Evolutionary conservation across 2,888 invertebrate species (phyloP).

Genomic region (Tiliacea citrago): DNA sequence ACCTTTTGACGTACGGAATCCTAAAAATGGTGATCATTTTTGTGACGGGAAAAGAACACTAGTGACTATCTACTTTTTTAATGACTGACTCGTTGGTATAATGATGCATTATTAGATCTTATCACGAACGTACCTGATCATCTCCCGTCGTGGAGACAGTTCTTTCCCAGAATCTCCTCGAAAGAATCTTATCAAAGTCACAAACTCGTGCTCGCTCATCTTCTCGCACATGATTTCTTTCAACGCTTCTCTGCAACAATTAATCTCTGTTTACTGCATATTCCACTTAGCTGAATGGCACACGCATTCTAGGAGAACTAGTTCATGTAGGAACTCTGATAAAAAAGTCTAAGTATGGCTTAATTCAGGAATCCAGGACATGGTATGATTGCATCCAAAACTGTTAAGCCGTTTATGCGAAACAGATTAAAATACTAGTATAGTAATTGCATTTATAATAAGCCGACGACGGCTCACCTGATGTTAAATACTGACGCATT

Average conservation of each 20-base stretch:
- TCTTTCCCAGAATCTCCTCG: slow-evolving; percentile 91
- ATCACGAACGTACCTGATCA: slow-evolving; percentile 78
- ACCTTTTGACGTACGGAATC: too few relatives aligned
- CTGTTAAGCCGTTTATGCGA: too few relatives aligned
- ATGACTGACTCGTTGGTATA: neutral
- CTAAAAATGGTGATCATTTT: too few relatives aligned
- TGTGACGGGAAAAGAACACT: neutral
- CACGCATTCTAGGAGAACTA: neutral
- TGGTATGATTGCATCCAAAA: too few relatives aligned
- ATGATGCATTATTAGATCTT: neutral
- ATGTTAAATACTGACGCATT: too few relatives aligned
- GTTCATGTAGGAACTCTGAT: neutral
- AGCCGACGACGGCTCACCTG: too few relatives aligned
- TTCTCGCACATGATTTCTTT: slow-evolving; percentile 92
- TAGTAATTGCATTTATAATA: too few relatives aligned
- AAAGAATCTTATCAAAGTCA: slow-evolving; percentile 94
- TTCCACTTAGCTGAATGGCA: too few relatives aligned
- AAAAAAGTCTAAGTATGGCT: too few relatives aligned
- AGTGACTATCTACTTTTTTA: neutral
- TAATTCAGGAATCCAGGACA: too few relatives aligned
- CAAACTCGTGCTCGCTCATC: slow-evolving; percentile 95
- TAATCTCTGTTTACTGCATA: neutral
- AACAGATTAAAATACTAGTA: too few relatives aligned
- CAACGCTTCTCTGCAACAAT: slow-evolving; percentile 91
- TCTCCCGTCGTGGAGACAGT: slow-evolving; percentile 83